Percentiles rank a stretch among this genome's conserved stretches.
Evolutionary conservation across 1,140 invertebrate genomes (phyloP).

Genomic region (Caenorhabditis tropicalis): DNA sequence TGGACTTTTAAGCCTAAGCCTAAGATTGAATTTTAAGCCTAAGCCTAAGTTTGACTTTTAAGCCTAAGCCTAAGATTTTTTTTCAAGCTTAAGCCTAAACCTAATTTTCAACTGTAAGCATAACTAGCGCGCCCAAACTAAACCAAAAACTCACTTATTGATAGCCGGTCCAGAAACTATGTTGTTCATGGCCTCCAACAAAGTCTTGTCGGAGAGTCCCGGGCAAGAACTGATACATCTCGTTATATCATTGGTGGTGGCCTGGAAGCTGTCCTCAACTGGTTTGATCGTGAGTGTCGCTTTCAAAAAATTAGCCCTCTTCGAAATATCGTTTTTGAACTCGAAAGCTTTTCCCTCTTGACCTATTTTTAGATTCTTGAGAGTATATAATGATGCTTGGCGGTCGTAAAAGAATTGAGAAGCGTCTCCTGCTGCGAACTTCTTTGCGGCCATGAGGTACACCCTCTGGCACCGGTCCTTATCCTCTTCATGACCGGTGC

Average conservation of each 20-base stretch:
- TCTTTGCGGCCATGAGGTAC: no score
- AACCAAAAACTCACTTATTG: background rate
- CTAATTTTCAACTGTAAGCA: no score
- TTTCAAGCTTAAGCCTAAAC: no score
- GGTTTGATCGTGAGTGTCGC: background rate
- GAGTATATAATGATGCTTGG: background rate
- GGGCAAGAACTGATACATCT: background rate
- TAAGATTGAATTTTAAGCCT: no score
- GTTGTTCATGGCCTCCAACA: background rate
- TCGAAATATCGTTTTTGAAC: background rate
- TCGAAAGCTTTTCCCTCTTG: background rate
- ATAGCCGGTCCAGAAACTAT: background rate
- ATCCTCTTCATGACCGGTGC: no score
- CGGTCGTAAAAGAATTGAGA: background rate
- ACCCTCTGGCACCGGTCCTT: no score
- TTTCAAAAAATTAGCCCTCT: background rate
- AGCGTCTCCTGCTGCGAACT: no score
- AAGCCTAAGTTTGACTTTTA: no score
- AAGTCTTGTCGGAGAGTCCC: background rate
- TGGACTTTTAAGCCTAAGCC: no score
- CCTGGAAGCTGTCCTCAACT: background rate
- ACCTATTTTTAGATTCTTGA: background rate
- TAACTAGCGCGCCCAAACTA: no score
- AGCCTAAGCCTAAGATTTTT: no score
- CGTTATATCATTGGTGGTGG: background rate